Conservation (phyloP, 2,113 vertebrate genomes). For the Ictalurus punctatus region DNA sequence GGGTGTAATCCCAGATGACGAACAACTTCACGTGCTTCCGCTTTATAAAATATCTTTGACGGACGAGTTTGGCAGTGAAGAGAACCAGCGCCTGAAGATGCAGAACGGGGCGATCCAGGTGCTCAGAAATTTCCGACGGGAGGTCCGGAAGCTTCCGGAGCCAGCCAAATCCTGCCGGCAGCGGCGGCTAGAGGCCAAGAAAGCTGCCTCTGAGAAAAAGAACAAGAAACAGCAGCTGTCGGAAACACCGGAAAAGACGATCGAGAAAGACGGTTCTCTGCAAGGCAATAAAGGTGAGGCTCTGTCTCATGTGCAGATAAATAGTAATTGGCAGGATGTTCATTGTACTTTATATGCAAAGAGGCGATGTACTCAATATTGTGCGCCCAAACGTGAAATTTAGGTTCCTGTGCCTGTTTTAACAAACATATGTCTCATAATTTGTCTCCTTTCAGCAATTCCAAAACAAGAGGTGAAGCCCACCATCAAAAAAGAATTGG, state of each 20-base stretch:
- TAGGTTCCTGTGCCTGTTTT: neutral
- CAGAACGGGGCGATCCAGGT: slow-evolving; percentile 91
- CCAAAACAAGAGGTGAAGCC: slow-evolving; percentile 86
- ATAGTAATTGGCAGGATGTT: neutral
- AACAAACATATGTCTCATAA: neutral
- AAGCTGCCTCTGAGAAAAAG: slow-evolving; percentile 90
- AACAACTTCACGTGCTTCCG: slow-evolving; percentile 94
- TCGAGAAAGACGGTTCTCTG: slow-evolving; percentile 66
- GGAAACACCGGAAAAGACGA: slow-evolving; percentile 85
- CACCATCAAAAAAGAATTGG: slow-evolving; percentile 82
- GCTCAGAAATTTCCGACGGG: slow-evolving; percentile 87
- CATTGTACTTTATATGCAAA: neutral
- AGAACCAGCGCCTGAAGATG: slow-evolving; percentile 88
- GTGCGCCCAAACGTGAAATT: neutral
- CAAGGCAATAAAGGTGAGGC: slow-evolving; percentile 73
- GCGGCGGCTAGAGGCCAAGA: slow-evolving; percentile 89
- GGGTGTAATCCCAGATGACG: slow-evolving; percentile 85
- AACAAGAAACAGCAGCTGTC: slow-evolving; percentile 90
- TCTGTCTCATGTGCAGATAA: neutral
- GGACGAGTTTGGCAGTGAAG: slow-evolving; percentile 90
- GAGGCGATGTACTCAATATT: neutral
- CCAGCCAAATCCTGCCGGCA: slow-evolving; percentile 96
- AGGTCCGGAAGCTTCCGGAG: slow-evolving; percentile 91
- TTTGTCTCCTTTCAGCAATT: slow-evolving; percentile 58
- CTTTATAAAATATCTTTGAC: slow-evolving; percentile 88